Evolutionary conservation across 2,797 vertebrate genomes (phyloP), one percentile per base, ranked within the genome.

Genomic region (Crocidura indochinensis): DNA sequence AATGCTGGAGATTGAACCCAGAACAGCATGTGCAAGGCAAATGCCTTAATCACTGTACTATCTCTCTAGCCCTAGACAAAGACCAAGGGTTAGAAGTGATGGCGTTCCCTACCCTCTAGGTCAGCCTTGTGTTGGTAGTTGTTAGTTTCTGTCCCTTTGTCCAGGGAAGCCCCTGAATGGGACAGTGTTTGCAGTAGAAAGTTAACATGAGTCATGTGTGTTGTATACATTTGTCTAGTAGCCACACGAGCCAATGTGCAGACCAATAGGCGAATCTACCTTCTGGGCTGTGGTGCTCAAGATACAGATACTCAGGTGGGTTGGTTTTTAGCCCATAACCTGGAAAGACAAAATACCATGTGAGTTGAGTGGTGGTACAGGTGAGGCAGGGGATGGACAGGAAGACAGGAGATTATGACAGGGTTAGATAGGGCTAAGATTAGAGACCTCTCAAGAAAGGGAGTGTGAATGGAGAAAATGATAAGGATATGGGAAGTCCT

Each of bases 161-260:
- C 53, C 11, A 56, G 12, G 14, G 53, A 56, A 14, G 15, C 15
- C 51, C 53, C 53, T 17, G 4, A 17, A 10, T 56, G 53, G 53
- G 11, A 56, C 14, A 56, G 11, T 56, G 53, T 56, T 17, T 17
- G 8, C 62, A 26, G 15, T 6, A 44, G 81, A 69, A 69, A 74
- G n/a, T 8, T 8, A 17, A 5, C 53, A 56, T 47, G 53, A 87
- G 78, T 38, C 72, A 72, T 51, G 3, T 17, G 9, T 24, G 8
- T 68, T 60, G 62, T 88, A 51, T 31, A 29, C 14, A 56, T 17
- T 53, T 64, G 29, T 79, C 46, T 53, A 38, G 75, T 56, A 84
- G 80, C 29, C 26, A n/a, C 38, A 73, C n/a, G 87, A 90, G 44
- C 51, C 49, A 87, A 87, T 26, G 53, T 20, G 68, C 72, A 71